Evolutionary conservation across 92 coral and sea anemone genomes (phyloP).

Genomic region (Micromussa lordhowensis): DNA sequence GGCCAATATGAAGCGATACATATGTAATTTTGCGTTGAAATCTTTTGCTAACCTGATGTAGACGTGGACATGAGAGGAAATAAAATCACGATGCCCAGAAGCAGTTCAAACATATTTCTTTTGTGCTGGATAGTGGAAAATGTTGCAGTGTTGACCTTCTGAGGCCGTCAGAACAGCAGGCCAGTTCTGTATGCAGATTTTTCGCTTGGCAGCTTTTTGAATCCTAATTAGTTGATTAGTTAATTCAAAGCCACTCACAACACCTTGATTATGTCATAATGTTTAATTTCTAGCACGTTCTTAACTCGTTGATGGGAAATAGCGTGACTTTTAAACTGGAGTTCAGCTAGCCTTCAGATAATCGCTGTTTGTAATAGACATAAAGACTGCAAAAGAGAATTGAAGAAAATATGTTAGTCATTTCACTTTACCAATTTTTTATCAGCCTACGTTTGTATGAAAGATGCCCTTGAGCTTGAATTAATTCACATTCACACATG

Average conservation of each 20-base stretch:
- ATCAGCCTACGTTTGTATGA: neutral
- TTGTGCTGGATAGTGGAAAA: neutral
- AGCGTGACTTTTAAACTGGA: neutral
- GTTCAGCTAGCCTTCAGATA: neutral
- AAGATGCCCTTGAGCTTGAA: neutral
- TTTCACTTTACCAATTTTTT: neutral
- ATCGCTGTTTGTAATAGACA: neutral
- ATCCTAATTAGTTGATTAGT: slow-evolving; percentile 9
- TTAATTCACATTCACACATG: neutral
- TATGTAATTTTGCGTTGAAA: neutral
- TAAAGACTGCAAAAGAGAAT: neutral
- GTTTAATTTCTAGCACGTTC: neutral
- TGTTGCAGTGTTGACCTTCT: neutral
- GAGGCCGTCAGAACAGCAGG: slow-evolving; percentile 1
- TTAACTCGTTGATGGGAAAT: neutral
- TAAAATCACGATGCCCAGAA: slow-evolving; percentile 7
- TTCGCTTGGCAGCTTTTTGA: neutral
- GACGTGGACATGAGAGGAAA: neutral
- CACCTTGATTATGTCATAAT: neutral
- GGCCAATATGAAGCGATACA: neutral
- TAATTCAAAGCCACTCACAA: slow-evolving; percentile 5
- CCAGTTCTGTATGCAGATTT: slow-evolving; percentile 24
- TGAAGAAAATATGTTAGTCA: neutral
- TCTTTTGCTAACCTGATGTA: slow-evolving; percentile 3
- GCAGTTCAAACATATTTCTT: neutral